Conservation (phyloP, 30 jellyfish, hydroid and myxozoan genomes). For the Turritopsis rubra region DNA sequence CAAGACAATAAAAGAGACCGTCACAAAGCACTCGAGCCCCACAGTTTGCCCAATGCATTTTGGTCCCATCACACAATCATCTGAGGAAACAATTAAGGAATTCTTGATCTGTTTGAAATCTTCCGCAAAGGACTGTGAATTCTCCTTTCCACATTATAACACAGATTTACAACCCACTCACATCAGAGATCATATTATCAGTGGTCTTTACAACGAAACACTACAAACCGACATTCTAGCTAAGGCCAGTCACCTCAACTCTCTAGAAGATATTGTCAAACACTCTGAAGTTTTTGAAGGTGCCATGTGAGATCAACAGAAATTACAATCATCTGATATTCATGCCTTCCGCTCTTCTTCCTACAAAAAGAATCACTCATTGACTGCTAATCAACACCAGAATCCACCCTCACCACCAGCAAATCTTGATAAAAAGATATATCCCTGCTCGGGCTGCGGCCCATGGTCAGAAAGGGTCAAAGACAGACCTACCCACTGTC, state of each 20-base stretch:
- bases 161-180: not conserved
- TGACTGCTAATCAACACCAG: not conserved
- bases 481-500: slow-evolving; percentile 15
- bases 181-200: not conserved
- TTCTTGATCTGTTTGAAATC: not conserved
- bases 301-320: not conserved
- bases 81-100: not conserved
- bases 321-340: not conserved
- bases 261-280: not conserved
- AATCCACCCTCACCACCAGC: not conserved
- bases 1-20: not conserved
- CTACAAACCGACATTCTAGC: not conserved
- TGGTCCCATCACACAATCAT: not conserved
- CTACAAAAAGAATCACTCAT: not conserved
- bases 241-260: not conserved
- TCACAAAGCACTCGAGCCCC: not conserved
- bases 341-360: slow-evolving; percentile 9
- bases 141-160: not conserved
- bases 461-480: not conserved
- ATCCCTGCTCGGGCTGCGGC: slow-evolving; percentile 16
- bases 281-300: not conserved
- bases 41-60: not conserved
- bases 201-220: slow-evolving; percentile 9
- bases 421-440: not conserved
- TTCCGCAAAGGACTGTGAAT: not conserved